These are phyloP conservation scores for Caenorhabditis inopinata DNA, from an alignment of 1,140 invertebrate genomes.

Conservation along the genomic window DNA sequence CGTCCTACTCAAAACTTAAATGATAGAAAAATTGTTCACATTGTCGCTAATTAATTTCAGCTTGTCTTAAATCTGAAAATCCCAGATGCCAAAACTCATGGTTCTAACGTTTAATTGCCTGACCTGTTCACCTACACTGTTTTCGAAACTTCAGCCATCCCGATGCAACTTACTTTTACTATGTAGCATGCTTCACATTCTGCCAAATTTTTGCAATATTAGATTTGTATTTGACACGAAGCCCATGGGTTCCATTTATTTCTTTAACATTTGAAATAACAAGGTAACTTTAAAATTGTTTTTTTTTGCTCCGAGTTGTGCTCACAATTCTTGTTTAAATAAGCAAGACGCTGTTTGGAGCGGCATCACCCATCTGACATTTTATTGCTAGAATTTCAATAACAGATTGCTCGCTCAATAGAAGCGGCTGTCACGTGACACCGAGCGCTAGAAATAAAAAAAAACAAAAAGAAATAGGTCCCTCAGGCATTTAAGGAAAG, in stretches of 20 bases:
- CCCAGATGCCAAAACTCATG: not conserved
- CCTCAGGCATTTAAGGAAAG: not conserved
- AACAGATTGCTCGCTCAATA: constrained; percentile 1
- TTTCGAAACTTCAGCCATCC: not conserved
- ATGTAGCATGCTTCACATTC: not conserved
- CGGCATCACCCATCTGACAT: no score
- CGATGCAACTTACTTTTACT: not conserved
- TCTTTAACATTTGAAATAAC: no score
- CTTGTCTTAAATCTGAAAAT: not conserved
- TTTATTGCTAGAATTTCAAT: constrained; percentile 8
- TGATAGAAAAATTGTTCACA: constrained; percentile 47
- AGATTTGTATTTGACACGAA: not conserved
- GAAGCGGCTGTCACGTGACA: not conserved
- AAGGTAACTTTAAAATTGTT: no score
- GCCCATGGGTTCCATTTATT: constrained; percentile 26
- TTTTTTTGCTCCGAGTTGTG: no score
- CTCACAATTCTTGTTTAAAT: no score
- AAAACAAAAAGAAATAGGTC: not conserved
- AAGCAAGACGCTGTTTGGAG: no score
- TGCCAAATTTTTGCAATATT: constrained; percentile 5
- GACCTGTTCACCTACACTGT: not conserved
- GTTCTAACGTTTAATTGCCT: not conserved
- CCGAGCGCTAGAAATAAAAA: no score
- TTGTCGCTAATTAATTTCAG: constrained; percentile 17
- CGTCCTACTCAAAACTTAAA: constrained; percentile 51